Conservation (phyloP, 2,888 invertebrate species). For the Athripsodes cinereus region DNA sequence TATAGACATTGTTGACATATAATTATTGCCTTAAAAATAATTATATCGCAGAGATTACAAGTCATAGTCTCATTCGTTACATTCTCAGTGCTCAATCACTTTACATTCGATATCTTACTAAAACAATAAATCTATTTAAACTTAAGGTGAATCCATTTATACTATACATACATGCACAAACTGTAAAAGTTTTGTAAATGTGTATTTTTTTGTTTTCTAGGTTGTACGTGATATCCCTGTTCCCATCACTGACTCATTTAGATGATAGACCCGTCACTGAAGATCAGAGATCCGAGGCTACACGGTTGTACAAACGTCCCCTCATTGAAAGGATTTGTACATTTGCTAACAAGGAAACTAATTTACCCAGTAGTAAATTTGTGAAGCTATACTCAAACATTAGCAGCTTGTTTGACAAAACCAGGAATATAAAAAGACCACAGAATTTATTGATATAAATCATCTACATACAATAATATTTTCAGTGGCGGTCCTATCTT, state of each 20-base stretch:
- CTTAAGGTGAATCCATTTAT: too few species aligned
- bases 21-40: too few species aligned
- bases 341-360: neutral
- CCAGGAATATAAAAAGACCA: neutral
- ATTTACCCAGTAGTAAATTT: neutral
- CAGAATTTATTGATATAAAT: neutral
- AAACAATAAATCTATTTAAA: too few species aligned
- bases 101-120: too few species aligned
- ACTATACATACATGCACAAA: too few species aligned
- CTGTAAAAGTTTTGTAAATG: too few species aligned
- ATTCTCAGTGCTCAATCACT: too few species aligned
- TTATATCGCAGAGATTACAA: too few species aligned
- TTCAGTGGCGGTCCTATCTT: too few species aligned
- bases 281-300: constrained; percentile 58
- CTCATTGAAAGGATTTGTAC: constrained; percentile 47
- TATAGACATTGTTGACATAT: too few species aligned
- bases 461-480: neutral
- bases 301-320: constrained; percentile 56
- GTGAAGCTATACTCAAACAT: neutral
- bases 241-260: constrained; percentile 60
- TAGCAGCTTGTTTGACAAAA: neutral
- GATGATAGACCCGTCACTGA: constrained; percentile 65
- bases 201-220: constrained; percentile 41
- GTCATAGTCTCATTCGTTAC: too few species aligned
- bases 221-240: constrained; percentile 66